Evolutionary conservation across 2,888 invertebrate species (phyloP), one percentile per base, ranked within the genome.

Genomic region (Cynaeus angustus): DNA sequence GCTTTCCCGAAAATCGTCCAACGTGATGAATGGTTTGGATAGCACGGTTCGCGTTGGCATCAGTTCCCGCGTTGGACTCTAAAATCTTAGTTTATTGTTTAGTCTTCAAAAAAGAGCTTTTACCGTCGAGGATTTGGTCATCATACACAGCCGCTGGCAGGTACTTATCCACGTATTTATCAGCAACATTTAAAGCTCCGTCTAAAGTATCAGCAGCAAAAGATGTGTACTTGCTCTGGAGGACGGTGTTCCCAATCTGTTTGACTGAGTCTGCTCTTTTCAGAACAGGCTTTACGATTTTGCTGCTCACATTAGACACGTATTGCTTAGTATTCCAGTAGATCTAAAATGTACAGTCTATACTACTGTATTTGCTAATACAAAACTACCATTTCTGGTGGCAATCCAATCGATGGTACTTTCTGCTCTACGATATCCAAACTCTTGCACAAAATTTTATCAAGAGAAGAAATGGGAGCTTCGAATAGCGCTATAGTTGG

Each of bases 231-330:
- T 92, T 88, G 69, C 91, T 93, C 77, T 91, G 89, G 75, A 92
- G 84, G 7, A 92, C 91, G 0, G 90, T 90, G 1, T 88, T 88
- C 0, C 93, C 92, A 68, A 94, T 88, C 81, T 92, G 91, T 81
- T 93, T 94, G n/a, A 94, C 91, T 0, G 94, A 94, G 85, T 93
- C 94, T 1, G 94, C 94, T 43, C 94, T 89, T 72, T 91, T 92
- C 26, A 94, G 83, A n/a, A 92, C 91, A 6, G 91, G 91, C 62
- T 86, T 87, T 3, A 91, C 90, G 52, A 92, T 86, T 82, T 87
- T 89, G 75, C 86, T 88, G 56, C 83, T 79, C 0, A 84, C 80
- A 56, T 83, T 81, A 55, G 87, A 87, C 76, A 95, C 91, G 82
- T 91, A 94, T 79, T 91, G 91, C 78, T 94, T 92, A 4, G 94